Percentiles rank a stretch among this genome's conserved stretches.
These are phyloP conservation scores for Megalonaias nervosa DNA, from an alignment of 1,140 invertebrate genomes.

Conservation along the genomic window DNA sequence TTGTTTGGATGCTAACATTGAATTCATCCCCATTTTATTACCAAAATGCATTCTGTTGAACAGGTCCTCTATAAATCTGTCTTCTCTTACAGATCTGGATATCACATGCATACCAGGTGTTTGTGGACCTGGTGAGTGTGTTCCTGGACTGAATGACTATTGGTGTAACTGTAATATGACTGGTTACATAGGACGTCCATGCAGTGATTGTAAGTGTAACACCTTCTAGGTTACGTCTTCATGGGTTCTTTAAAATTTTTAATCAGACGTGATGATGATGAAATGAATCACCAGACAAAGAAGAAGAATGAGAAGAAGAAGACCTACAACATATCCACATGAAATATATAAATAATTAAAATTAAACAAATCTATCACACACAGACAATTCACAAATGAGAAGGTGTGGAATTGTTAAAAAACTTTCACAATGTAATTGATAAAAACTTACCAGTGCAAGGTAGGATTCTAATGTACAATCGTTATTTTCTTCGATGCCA, in stretches of 20 bases:
- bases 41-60: background rate
- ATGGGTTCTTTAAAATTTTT: background rate
- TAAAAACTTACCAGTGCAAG: too few relatives aligned
- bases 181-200: slow-evolving; percentile 51
- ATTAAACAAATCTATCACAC: too few relatives aligned
- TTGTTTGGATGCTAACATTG: background rate
- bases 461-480: too few relatives aligned
- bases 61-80: background rate
- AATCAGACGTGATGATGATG: background rate
- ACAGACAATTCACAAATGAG: too few relatives aligned
- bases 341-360: too few relatives aligned
- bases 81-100: slow-evolving; percentile 31
- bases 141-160: slow-evolving; percentile 43
- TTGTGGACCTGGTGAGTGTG: slow-evolving; percentile 47
- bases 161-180: slow-evolving; percentile 65
- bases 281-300: background rate
- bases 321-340: too few relatives aligned
- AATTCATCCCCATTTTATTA: background rate
- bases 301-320: too few relatives aligned
- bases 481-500: too few relatives aligned
- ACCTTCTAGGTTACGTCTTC: background rate
- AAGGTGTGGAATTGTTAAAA: too few relatives aligned
- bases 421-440: too few relatives aligned
- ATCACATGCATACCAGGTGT: slow-evolving; percentile 31
- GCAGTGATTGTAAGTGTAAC: slow-evolving; percentile 44